Conservation (phyloP, 1,140 invertebrate species). For the Probaryconus sp. region DNA sequence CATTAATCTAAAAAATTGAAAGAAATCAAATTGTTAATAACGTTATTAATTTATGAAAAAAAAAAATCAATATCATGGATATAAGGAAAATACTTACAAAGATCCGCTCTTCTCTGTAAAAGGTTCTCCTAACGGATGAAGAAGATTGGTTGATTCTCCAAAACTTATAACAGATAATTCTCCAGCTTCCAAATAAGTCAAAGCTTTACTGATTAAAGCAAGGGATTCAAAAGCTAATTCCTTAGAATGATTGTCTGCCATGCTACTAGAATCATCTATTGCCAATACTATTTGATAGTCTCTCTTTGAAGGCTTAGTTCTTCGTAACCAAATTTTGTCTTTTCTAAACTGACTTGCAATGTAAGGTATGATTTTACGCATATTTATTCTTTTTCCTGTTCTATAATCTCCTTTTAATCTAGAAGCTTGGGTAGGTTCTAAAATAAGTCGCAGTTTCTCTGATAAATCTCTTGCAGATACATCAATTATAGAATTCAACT, state of each 20-base stretch:
- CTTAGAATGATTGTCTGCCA: slow-evolving; percentile 93
- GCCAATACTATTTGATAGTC: slow-evolving; percentile 98
- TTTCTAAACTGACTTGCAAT: slow-evolving; percentile 99
- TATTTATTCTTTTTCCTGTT: slow-evolving; percentile 97
- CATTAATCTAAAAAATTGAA: slow-evolving; percentile 78
- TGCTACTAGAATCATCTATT: slow-evolving; percentile 97
- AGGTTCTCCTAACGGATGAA: slow-evolving; percentile 91
- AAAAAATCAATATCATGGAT: slow-evolving; percentile 20
- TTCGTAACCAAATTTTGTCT: slow-evolving; percentile 98
- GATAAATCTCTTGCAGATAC: slow-evolving; percentile 91
- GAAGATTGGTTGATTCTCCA: slow-evolving; percentile 89
- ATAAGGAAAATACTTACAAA: slow-evolving; percentile 73
- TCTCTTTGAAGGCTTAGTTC: slow-evolving; percentile 96
- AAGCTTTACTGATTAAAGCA: slow-evolving; percentile 93
- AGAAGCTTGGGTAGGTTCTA: slow-evolving; percentile 96
- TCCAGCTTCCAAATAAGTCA: slow-evolving; percentile 95
- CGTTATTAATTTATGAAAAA: slow-evolving; percentile 7
- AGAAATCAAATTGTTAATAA: slow-evolving; percentile 19
- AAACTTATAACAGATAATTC: slow-evolving; percentile 94
- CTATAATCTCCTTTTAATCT: slow-evolving; percentile 96
- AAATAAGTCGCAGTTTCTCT: slow-evolving; percentile 93
- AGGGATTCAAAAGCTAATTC: slow-evolving; percentile 96
- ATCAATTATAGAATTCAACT: slow-evolving; percentile 81
- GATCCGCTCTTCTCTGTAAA: slow-evolving; percentile 91
- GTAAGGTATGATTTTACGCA: slow-evolving; percentile 98